Percentiles rank a stretch among this genome's conserved stretches.
These are phyloP conservation scores for Bos indicus DNA, from an alignment of 2,113 vertebrate species.

Conservation along the genomic window DNA sequence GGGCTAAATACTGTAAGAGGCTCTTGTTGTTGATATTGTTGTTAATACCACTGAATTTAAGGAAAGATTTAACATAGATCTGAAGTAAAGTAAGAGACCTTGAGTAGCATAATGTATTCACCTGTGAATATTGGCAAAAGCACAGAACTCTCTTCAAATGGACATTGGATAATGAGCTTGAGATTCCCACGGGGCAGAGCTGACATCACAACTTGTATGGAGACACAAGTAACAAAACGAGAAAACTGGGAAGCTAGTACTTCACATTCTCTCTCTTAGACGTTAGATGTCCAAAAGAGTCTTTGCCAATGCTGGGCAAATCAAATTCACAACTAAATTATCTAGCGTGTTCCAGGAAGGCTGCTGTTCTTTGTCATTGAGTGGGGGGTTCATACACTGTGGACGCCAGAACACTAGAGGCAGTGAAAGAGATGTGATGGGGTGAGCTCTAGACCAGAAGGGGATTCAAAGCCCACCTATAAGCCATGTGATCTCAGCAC, in stretches of 20 bases:
- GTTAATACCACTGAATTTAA: neutral
- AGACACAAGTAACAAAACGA: neutral
- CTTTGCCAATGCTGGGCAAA: neutral
- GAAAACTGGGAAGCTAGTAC: neutral
- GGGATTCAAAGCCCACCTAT: neutral
- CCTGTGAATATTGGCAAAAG: neutral
- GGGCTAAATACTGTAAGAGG: neutral
- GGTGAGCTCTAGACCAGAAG: neutral
- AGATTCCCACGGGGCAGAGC: neutral
- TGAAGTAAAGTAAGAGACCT: neutral
- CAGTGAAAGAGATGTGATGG: too few relatives aligned
- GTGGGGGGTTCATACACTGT: neutral
- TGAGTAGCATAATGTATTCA: neutral
- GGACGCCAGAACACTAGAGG: neutral
- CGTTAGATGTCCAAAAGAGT: neutral
- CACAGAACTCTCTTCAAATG: neutral
- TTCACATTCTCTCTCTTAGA: neutral
- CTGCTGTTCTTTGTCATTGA: neutral
- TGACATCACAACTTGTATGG: neutral
- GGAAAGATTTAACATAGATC: neutral
- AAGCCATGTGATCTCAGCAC: rapidly evolving
- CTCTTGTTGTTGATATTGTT: neutral
- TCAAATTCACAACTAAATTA: neutral
- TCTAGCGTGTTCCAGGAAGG: neutral
- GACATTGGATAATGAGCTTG: neutral